Percentiles rank a stretch among this genome's conserved stretches.
Conservation (phyloP, 2,888 invertebrate genomes). For the Pseudeuparius sepicola region DNA sequence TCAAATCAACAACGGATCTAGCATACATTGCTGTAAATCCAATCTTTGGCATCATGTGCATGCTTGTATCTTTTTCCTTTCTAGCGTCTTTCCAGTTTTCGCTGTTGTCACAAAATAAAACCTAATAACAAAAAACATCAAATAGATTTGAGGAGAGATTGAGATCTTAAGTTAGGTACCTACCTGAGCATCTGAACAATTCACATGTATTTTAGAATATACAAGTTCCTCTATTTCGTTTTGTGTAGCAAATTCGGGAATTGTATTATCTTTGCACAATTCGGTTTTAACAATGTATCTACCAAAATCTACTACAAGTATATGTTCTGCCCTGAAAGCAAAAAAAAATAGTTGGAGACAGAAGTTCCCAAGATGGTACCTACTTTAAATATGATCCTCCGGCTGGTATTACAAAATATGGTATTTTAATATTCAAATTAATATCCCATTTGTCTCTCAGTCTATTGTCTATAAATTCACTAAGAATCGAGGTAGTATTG, state of each 20-base stretch:
- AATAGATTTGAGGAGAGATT: no score
- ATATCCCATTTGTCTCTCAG: constrained; percentile 39
- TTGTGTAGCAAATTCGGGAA: constrained; percentile 65
- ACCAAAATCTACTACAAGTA: constrained; percentile 64
- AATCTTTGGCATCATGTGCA: constrained; percentile 63
- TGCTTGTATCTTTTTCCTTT: constrained; percentile 60
- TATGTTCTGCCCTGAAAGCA: constrained; percentile 51
- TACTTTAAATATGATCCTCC: constrained; percentile 59
- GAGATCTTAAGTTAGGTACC: no score
- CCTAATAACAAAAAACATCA: no score
- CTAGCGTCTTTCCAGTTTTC: constrained; percentile 68
- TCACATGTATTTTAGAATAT: constrained; percentile 65
- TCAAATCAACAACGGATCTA: constrained; percentile 29
- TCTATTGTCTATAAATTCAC: constrained; percentile 25
- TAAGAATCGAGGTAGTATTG: no score
- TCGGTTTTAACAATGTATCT: constrained; percentile 61
- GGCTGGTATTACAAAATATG: constrained; percentile 67
- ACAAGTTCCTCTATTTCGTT: constrained; percentile 74
- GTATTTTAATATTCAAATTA: constrained; percentile 66
- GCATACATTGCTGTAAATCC: constrained; percentile 34
- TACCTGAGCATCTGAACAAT: constrained; percentile 57
- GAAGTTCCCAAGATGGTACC: constrained; percentile 26
- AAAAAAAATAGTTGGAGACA: constrained; percentile 5
- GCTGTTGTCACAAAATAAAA: constrained; percentile 49
- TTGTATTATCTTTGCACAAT: constrained; percentile 55